Evolutionary conservation across 2,797 vertebrate genomes (phyloP), one percentile per base, ranked within the genome.

Genomic region (Rhinophrynus dorsalis): DNA sequence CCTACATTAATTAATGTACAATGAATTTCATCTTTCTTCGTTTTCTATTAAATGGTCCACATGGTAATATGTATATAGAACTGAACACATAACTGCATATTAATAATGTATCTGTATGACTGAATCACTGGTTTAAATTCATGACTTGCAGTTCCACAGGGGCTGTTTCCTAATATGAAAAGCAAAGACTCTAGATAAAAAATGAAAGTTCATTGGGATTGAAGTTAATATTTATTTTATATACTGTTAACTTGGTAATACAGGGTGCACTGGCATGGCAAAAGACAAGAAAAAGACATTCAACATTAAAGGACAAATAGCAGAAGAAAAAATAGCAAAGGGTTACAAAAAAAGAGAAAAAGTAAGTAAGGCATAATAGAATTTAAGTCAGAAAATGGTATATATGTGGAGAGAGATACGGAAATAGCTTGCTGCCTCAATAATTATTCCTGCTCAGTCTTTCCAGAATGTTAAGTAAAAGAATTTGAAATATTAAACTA

Each of bases 81-180:
- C 30, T 38, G 17, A 5, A 27, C 11, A 26, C 17, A 48, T 23
- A 11, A n/a, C 17, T 1, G 30, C 30, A 48, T 67, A 67, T 68
- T 48, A 68, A 68, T 67, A 58, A 68, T 68, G 54, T 26, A 58
- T 68, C 44, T 37, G 52, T 18, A 20, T 10, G 50, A 68, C 30
- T 26, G 15, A 35, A 24, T 50, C 51, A 56, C 40, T 29, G 54
- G 44, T 38, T 18, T 13, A 45, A 57, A 37, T 50, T 38, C 65
- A 58, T 50, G 48, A 33, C 44, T 58, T 56, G 27, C 15, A 58
- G 58, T 58, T 67, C 65, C 65, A 26, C 24, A 1, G 54, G 27
- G 65, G 50, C 21, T 68, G 18, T 68, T 58, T 59, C 27, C 54
- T 48, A 21, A 48, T 50, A 29, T 37, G 48, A 20, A 57, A 57